Conservation (phyloP, 1,140 invertebrate genomes). For the Bombus pascuorum region DNA sequence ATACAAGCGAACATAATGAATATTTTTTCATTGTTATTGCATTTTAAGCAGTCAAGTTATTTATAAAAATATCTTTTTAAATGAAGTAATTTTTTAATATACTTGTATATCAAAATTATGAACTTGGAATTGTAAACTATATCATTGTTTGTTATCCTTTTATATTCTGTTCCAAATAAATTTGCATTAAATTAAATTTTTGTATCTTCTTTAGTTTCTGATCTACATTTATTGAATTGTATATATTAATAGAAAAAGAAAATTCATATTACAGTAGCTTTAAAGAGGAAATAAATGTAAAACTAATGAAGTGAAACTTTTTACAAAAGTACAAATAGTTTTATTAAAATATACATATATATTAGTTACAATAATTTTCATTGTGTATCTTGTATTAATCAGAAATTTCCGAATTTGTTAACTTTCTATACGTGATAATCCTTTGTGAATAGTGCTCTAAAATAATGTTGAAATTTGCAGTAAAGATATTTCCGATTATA, state of each 20-base stretch:
- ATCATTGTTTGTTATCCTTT: background rate
- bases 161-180: background rate
- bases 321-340: conserved; percentile 50
- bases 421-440: background rate
- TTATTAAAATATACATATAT: conserved; percentile 43
- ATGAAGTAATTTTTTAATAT: background rate
- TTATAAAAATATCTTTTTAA: background rate
- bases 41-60: background rate
- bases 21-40: background rate
- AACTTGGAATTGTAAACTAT: background rate
- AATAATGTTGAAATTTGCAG: background rate
- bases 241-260: no score
- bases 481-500: background rate
- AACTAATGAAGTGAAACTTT: background rate
- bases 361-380: conserved; percentile 24
- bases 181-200: background rate
- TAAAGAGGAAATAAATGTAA: background rate
- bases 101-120: background rate
- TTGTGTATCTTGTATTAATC: background rate
- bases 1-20: background rate
- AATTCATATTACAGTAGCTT: background rate
- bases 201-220: background rate
- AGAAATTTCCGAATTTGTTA: background rate
- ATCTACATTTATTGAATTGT: background rate
- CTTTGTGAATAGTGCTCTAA: background rate